Evolutionary conservation across 2,113 vertebrate genomes (phyloP).

Genomic region (Phocoena sinus): DNA sequence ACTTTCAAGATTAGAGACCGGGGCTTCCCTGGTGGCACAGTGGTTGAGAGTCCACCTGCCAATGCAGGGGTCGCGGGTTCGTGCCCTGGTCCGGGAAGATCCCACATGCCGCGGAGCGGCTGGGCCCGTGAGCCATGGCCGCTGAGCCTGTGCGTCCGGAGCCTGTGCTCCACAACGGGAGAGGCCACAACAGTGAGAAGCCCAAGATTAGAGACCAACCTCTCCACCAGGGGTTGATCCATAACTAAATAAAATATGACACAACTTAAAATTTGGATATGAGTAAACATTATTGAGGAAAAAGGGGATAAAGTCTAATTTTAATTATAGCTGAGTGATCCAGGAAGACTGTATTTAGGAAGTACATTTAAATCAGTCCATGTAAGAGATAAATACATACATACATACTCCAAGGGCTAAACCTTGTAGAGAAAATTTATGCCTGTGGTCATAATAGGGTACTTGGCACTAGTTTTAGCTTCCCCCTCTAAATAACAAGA

Average conservation of each 20-base stretch:
- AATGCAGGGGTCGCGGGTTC: no score
- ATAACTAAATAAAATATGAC: background rate
- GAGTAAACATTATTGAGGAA: background rate
- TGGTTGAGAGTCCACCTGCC: no score
- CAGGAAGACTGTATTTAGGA: background rate
- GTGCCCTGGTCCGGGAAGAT: no score
- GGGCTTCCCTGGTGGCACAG: no score
- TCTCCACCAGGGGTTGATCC: background rate
- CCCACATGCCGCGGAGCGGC: no score
- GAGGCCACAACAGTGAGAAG: no score
- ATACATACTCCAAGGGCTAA: background rate
- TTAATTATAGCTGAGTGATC: background rate
- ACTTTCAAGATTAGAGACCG: background rate
- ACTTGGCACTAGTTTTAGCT: background rate
- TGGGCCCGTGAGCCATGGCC: no score
- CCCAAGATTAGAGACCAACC: background rate
- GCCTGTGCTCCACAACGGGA: no score
- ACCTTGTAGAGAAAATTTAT: background rate
- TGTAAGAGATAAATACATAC: background rate
- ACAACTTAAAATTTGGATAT: background rate
- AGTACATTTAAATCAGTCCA: background rate
- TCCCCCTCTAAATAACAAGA: background rate
- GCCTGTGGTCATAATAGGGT: background rate
- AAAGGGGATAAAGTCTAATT: background rate
- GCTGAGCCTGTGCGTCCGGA: no score